Conservation (phyloP, 2,888 invertebrate genomes). For the Diarsia mendica region DNA sequence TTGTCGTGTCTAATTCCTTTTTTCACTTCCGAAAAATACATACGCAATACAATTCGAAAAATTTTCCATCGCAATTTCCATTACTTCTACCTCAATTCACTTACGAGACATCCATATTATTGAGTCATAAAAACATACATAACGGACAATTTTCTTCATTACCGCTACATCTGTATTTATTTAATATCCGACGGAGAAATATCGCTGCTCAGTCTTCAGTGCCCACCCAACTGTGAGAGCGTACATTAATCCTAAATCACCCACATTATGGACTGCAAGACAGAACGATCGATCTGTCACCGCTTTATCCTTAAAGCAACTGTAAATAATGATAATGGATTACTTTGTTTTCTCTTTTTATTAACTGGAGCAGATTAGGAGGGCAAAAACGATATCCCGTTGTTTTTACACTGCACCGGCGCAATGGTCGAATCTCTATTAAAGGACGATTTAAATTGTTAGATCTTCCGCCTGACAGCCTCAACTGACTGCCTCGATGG, state of each 20-base stretch:
- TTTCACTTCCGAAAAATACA: constrained; percentile 1
- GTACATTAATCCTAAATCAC: constrained; percentile 63
- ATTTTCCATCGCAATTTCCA: constrained; percentile 28
- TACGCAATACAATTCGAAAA: constrained; percentile 5
- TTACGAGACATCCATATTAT: constrained; percentile 32
- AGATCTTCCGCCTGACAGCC: no score
- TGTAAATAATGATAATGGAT: constrained; percentile 83
- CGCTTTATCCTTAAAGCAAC: constrained; percentile 71
- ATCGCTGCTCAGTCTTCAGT: constrained; percentile 51
- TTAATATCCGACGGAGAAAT: constrained; percentile 38
- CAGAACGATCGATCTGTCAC: constrained; percentile 71
- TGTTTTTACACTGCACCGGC: constrained; percentile 79
- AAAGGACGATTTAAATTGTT: background rate
- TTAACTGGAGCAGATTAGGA: constrained; percentile 78
- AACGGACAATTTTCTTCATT: constrained; percentile 57
- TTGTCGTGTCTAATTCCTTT: constrained; percentile 1
- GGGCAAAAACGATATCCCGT: constrained; percentile 78
- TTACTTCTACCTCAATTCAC: constrained; percentile 48
- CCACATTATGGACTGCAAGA: constrained; percentile 62
- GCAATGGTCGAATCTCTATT: constrained; percentile 76
- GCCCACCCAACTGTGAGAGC: constrained; percentile 39
- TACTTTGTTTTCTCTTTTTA: constrained; percentile 77
- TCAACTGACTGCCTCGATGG: no score
- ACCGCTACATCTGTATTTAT: constrained; percentile 54
- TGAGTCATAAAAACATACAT: constrained; percentile 53